Conservation (phyloP, 2,888 invertebrate genomes). For the Argyresthia goedartella region DNA sequence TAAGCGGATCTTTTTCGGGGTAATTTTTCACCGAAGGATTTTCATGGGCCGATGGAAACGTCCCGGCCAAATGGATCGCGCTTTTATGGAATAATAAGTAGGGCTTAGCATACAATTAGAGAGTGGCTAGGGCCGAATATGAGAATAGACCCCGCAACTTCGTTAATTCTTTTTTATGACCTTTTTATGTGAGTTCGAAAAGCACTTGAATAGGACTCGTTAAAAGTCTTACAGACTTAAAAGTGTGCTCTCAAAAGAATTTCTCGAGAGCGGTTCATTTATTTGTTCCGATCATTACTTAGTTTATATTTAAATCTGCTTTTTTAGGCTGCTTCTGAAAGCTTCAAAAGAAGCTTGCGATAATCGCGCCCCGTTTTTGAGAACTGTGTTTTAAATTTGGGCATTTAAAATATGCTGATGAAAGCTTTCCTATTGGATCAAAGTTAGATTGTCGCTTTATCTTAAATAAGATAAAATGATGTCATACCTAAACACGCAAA, state of each 20-base stretch:
- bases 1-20: slow-evolving; percentile 18
- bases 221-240: slow-evolving; percentile 48
- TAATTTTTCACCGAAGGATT: slow-evolving; percentile 24
- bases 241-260: slow-evolving; percentile 21
- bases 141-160: slow-evolving; percentile 25
- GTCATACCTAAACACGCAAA: too few relatives aligned
- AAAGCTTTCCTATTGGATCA: too few relatives aligned
- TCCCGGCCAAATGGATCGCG: slow-evolving; percentile 26
- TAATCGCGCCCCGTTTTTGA: too few relatives aligned
- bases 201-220: slow-evolving; percentile 51
- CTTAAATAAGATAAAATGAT: too few relatives aligned
- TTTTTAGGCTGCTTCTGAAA: slow-evolving; percentile 10
- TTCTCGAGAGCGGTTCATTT: slow-evolving; percentile 35
- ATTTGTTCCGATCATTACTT: slow-evolving; percentile 50
- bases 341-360: too few relatives aligned
- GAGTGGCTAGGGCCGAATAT: slow-evolving; percentile 19
- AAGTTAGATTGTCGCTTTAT: too few relatives aligned
- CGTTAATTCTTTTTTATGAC: slow-evolving; percentile 49
- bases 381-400: too few relatives aligned
- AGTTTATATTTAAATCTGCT: slow-evolving; percentile 41
- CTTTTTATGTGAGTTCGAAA: slow-evolving; percentile 56
- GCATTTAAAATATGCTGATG: too few relatives aligned
- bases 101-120: slow-evolving; percentile 48
- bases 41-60: slow-evolving; percentile 7
- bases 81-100: slow-evolving; percentile 47